phyloP scores from a whole-genome alignment of 1,140 invertebrate genomes.

The Lithobius niger region DNA sequence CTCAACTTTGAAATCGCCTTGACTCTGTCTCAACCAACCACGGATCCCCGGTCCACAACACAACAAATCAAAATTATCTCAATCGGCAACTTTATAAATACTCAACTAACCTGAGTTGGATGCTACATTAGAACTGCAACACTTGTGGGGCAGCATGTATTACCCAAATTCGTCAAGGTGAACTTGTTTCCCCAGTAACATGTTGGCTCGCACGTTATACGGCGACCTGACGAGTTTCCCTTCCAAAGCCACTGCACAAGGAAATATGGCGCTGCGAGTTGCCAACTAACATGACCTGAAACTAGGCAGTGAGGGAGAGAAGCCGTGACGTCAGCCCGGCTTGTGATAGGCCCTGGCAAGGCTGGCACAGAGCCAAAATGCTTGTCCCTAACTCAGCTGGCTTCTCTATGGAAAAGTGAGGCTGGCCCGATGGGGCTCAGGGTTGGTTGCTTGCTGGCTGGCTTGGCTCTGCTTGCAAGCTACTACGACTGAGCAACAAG shows the following conservation, averaged over 20 bases:
- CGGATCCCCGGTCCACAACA: no score
- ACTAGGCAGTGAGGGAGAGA: not conserved
- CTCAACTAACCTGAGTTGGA: not conserved
- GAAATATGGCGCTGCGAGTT: constrained; percentile 3
- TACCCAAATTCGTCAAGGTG: constrained; percentile 6
- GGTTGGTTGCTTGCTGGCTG: no score
- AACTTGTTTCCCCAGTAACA: not conserved
- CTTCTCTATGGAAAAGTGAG: constrained; percentile 1
- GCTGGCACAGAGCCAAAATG: constrained; percentile 3
- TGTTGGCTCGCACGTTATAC: not conserved
- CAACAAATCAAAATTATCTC: no score
- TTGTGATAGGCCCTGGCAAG: not conserved
- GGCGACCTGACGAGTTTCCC: not conserved
- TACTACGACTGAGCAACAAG: no score
- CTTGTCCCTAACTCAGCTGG: constrained; percentile 1
- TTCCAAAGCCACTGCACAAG: not conserved
- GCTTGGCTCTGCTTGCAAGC: no score
- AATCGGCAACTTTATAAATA: no score
- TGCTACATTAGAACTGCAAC: not conserved
- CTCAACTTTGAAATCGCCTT: no score
- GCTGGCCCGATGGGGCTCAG: not conserved
- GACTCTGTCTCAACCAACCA: no score
- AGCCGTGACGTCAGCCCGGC: not conserved
- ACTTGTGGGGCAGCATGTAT: not conserved
- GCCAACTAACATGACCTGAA: constrained; percentile 4